Percentiles rank a stretch among this genome's conserved stretches.
phyloP scores from a whole-genome alignment of 1,140 invertebrate species.

The Macrobrachium nipponense region DNA sequence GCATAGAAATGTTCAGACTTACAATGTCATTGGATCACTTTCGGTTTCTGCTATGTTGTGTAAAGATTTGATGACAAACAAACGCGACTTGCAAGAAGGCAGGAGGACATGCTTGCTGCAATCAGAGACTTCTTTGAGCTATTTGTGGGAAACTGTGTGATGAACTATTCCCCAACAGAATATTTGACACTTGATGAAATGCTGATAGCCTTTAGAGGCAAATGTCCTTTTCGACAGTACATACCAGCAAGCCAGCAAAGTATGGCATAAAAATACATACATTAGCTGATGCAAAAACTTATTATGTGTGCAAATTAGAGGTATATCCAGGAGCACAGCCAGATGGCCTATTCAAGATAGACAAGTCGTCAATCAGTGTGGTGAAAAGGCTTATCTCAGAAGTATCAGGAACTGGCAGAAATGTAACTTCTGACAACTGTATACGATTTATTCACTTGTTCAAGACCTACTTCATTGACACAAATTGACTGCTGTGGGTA shows the following conservation, averaged over 20 bases:
- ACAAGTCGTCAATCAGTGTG: slow-evolving; percentile 3
- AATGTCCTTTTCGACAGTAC: too few species aligned
- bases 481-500: slow-evolving; percentile 10
- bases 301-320: too few species aligned
- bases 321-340: not conserved
- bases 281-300: slow-evolving; percentile 16
- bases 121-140: slow-evolving; percentile 51
- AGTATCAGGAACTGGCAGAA: too few species aligned
- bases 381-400: too few species aligned
- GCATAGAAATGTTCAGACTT: slow-evolving; percentile 25
- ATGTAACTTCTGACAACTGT: too few species aligned
- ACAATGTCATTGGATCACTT: too few species aligned
- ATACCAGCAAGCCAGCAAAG: slow-evolving; percentile 14
- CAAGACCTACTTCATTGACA: not conserved
- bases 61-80: slow-evolving; percentile 53
- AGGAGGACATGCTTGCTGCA: slow-evolving; percentile 52
- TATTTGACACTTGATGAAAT: slow-evolving; percentile 54
- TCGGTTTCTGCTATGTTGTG: too few species aligned
- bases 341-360: slow-evolving; percentile 1
- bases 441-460: not conserved
- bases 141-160: slow-evolving; percentile 61
- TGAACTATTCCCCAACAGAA: too few species aligned
- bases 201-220: slow-evolving; percentile 9
- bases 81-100: slow-evolving; percentile 34
- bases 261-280: slow-evolving; percentile 9